Conservation (phyloP, 2,113 vertebrate species). For the Crotalus horridus region DNA sequence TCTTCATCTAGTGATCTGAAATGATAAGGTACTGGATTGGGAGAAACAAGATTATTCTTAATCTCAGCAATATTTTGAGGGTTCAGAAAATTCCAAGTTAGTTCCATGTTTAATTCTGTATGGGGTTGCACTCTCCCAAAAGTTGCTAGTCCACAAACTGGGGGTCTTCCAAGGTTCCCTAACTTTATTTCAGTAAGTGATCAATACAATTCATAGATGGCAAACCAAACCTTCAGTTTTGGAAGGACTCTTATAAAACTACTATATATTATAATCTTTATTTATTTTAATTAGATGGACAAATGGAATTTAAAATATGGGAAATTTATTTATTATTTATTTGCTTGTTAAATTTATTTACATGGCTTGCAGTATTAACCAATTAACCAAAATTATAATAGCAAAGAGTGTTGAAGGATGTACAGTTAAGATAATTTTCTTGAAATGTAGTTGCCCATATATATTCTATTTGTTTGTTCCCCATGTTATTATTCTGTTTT, state of each 20-base stretch:
- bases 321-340: not conserved
- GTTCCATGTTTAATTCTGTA: not conserved
- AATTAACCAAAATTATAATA: not conserved
- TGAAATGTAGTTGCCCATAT: not conserved
- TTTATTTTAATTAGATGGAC: not conserved
- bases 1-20: not conserved
- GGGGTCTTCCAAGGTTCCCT: not conserved
- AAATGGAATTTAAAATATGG: not conserved
- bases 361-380: not conserved
- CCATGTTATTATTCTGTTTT: not conserved
- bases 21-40: not conserved
- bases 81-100: not conserved
- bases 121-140: not conserved
- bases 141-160: not conserved
- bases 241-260: not conserved
- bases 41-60: not conserved
- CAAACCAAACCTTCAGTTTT: not conserved
- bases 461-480: not conserved
- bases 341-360: not conserved
- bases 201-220: not conserved
- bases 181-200: not conserved
- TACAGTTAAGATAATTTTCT: not conserved
- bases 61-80: not conserved
- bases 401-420: not conserved
- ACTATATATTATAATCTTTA: not conserved